These are phyloP conservation scores for Pedionomus torquatus DNA, from an alignment of 2,113 vertebrate genomes.

Conservation along the genomic window DNA sequence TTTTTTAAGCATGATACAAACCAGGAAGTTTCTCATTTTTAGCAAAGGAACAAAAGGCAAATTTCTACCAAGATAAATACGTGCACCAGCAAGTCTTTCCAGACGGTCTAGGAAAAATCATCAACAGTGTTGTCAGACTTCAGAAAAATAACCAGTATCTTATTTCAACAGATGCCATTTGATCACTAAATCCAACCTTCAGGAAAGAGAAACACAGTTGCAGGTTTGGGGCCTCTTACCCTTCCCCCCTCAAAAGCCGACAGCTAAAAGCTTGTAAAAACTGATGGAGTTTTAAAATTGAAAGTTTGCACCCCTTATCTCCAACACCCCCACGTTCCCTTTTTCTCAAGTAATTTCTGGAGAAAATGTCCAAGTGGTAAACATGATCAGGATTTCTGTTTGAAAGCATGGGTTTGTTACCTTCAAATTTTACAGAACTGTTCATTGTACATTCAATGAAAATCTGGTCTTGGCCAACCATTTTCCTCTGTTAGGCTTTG, in stretches of 20 bases:
- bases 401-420: background rate
- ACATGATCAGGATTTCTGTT: background rate
- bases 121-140: background rate
- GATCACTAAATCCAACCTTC: background rate
- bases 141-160: background rate
- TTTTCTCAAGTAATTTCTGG: background rate
- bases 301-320: background rate
- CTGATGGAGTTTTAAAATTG: background rate
- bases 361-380: background rate
- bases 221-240: background rate
- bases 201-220: background rate
- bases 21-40: background rate
- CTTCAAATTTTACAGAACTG: background rate
- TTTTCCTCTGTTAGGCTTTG: background rate
- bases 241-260: background rate
- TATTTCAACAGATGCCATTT: background rate
- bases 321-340: background rate
- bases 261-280: background rate
- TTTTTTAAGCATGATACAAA: background rate
- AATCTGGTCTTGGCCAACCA: background rate
- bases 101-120: background rate
- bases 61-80: background rate
- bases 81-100: background rate
- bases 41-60: background rate
- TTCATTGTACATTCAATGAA: background rate